Evolutionary conservation across 2,888 invertebrate species (phyloP), one percentile per base, ranked within the genome.

Genomic region (Drosophila limbata): DNA sequence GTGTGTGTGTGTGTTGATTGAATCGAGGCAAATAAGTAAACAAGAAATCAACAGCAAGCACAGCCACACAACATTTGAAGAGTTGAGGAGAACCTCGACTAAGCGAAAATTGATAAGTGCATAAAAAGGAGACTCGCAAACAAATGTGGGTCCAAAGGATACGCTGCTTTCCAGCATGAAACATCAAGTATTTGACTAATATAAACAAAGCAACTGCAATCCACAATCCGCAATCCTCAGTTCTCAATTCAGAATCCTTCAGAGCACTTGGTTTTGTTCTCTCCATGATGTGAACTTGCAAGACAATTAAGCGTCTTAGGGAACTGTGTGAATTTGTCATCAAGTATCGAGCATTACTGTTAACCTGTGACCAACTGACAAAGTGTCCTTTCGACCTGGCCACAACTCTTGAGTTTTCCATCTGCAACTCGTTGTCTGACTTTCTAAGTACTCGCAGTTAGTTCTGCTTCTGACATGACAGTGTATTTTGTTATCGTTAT

Each of bases 11-110:
- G 60, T 70, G 69, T 68, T 85, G 85, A 85, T 88, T 85, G 84
- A 85, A 83, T 83, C 79, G 85, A 81, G 78, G 78, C 86, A 85
- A 88, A 88, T 81, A 88, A 73, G 81, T 77, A 88, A 88, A 79
- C 85, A 85, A 67, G 79, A 81, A 87, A 83, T 77, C 85, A 83
- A 69, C 56, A 63, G 52, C 69, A 79, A 44, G 44, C 15, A 47
- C 45, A 45, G 74, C 65, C 62, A 69, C 69, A 65, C 44, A 39
- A 68, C 48, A 50, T 21, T 33, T 48, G 44, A 28, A 17, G 37
- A 55, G 60, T 31, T 40, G 33, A 13, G 17, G 39, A 3, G 48
- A 47, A 52, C 71, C 59, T 53, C 55, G 57, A 57, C 66, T 75
- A 69, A 81, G 75, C 72, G 71, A 80, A 73, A 78, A 80, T 62